A percentile compares a stretch with the other conserved stretches of the same genome.
Evolutionary conservation across 2,113 vertebrate genomes (phyloP).

Genomic region (Struthidea cinerea): DNA sequence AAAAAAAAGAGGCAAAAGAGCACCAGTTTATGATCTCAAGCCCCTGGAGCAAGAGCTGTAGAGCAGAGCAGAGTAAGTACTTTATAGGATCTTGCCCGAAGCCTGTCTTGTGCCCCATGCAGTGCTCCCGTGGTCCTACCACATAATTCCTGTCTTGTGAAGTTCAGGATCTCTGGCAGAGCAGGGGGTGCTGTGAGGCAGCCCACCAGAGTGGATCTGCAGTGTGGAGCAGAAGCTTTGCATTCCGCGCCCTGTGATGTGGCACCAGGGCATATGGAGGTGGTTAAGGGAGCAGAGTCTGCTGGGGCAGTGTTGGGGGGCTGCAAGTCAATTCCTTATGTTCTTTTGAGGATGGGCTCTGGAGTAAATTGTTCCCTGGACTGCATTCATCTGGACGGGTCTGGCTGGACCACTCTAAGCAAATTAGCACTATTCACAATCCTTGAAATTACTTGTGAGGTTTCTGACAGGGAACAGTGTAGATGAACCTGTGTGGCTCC

Average conservation of each 20-base stretch:
- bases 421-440: not conserved
- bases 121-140: rapidly evolving
- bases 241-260: not conserved
- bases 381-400: not conserved
- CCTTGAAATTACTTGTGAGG: not conserved
- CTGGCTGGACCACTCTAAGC: not conserved
- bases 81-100: not conserved
- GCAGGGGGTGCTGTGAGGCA: not conserved
- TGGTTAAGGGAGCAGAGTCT: not conserved
- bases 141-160: not conserved
- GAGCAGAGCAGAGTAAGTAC: not conserved
- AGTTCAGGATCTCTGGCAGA: not conserved
- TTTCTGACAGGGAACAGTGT: not conserved
- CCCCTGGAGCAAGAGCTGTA: not conserved
- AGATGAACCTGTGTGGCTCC: not conserved
- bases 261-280: not conserved
- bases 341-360: not conserved
- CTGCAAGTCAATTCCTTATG: not conserved
- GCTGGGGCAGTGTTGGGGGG: not conserved
- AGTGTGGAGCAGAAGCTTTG: not conserved
- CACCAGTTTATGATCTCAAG: not conserved
- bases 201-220: not conserved
- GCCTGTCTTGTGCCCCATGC: not conserved
- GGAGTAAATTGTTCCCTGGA: not conserved
- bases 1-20: not conserved